Conservation (phyloP, 2,113 vertebrate species). For the Psilopsiagon aurifrons region DNA sequence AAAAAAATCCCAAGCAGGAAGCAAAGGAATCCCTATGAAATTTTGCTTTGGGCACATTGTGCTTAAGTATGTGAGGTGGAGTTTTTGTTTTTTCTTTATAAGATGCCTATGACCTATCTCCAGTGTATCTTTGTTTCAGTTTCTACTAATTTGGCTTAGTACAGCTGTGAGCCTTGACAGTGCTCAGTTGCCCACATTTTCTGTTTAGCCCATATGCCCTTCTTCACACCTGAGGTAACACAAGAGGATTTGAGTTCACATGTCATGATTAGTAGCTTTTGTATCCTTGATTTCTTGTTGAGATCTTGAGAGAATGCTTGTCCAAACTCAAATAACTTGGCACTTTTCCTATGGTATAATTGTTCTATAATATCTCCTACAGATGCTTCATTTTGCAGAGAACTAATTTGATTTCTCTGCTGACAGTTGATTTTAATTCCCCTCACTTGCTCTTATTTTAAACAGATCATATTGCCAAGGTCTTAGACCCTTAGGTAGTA, state of each 20-base stretch:
- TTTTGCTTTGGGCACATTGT: neutral
- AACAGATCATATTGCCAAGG: neutral
- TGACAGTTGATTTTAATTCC: neutral
- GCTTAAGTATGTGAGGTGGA: neutral
- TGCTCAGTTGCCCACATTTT: neutral
- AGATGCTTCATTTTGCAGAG: neutral
- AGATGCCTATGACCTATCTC: neutral
- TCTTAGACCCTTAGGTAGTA: neutral
- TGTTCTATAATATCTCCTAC: neutral
- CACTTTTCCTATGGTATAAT: neutral
- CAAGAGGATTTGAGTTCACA: neutral
- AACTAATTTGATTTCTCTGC: neutral
- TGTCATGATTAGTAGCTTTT: neutral
- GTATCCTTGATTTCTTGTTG: neutral
- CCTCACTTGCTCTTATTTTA: neutral
- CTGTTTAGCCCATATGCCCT: neutral
- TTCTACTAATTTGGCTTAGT: neutral
- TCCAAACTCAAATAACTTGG: neutral
- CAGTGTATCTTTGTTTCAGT: neutral
- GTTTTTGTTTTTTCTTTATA: neutral
- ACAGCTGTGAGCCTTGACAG: neutral
- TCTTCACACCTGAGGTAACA: neutral
- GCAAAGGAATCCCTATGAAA: fast-evolving
- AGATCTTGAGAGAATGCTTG: neutral
- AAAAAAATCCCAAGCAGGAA: neutral